Evolutionary conservation across 1,140 invertebrate species (phyloP), one percentile per base, ranked within the genome.

Genomic region (Geopemphigus sp.): DNA sequence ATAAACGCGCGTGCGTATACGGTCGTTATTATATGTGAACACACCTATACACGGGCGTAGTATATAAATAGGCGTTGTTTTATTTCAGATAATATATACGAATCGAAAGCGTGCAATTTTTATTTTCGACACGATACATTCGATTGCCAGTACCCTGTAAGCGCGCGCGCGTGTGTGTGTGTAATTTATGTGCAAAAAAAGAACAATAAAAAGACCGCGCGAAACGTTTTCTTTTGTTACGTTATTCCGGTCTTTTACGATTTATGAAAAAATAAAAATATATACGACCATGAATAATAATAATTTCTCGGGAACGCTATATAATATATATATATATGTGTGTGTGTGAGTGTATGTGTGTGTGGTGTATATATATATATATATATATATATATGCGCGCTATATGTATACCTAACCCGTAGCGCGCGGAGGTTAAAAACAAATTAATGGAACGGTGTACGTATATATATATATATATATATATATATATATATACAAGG

Each of bases 241-340:
- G 53, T 66, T 68, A 68, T 68, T 50, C 66, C 14, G 45, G 45
- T 50, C 15, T 50, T 68, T 68, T 68, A 68, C 22, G 45, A 50
- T 68, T 68, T 68, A 68, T 47, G 45, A 68, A 47, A 63, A 32
- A 26, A 61, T 8, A 32, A 50, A 68, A 24, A 72, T 54, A 72
- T 29, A 73, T n/a, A 56, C 29, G 26, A 73, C 70, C 70, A 73
- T 73, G 70, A 73, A 73, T 73, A 73, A 56, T 56, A 56, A 73
- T 54, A 73, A 73, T 32, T 54, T 73, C 70, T 56, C 6, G 53
- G 26, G 29, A 73, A 29, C 53, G 32, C 32, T 39, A 39, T 39
- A 39, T 4, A 39, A 39, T 39, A 39, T 39, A 39, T 39, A 39
- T 39, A 39, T 8, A 39, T 8, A 39, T n/a, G n/a, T n/a, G n/a